Percentiles rank a stretch among this genome's conserved stretches.
phyloP scores from a whole-genome alignment of 2,113 vertebrate species.

The Trochalopteron elliotii region DNA sequence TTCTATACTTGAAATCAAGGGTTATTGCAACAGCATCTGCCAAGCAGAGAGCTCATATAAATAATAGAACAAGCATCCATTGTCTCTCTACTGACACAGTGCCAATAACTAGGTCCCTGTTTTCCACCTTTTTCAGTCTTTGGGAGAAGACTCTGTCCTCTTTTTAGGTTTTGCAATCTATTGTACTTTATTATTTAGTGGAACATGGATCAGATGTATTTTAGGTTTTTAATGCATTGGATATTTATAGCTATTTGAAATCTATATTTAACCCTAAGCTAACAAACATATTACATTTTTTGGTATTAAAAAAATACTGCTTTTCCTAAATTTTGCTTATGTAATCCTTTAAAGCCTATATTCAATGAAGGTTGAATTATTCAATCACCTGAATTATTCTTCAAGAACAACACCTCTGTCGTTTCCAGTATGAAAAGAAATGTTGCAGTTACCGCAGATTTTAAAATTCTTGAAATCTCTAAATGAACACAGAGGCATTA shows the following conservation, averaged over 20 bases:
- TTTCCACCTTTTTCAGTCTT: slow-evolving; percentile 34
- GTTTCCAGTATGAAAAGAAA: background rate
- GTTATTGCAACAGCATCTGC: slow-evolving; percentile 61
- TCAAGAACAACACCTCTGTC: background rate
- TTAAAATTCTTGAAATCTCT: background rate
- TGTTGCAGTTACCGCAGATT: background rate
- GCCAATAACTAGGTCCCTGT: slow-evolving; percentile 24
- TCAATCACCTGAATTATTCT: background rate
- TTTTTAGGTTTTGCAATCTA: background rate
- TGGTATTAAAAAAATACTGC: background rate
- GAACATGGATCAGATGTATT: background rate
- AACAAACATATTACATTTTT: background rate
- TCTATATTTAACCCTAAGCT: background rate
- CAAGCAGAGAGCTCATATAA: slow-evolving; percentile 67
- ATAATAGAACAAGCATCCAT: slow-evolving; percentile 66
- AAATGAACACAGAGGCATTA: background rate
- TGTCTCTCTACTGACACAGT: slow-evolving; percentile 43
- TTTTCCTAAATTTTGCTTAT: background rate
- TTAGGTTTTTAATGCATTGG: background rate
- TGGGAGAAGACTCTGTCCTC: background rate
- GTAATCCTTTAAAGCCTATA: background rate
- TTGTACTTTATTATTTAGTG: slow-evolving; percentile 10
- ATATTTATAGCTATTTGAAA: background rate
- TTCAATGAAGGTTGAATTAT: background rate
- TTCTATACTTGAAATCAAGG: slow-evolving; percentile 49